Base-by-base conservation (phyloP, 2,113 vertebrate genomes). In the Scortum barcoo region DNA sequence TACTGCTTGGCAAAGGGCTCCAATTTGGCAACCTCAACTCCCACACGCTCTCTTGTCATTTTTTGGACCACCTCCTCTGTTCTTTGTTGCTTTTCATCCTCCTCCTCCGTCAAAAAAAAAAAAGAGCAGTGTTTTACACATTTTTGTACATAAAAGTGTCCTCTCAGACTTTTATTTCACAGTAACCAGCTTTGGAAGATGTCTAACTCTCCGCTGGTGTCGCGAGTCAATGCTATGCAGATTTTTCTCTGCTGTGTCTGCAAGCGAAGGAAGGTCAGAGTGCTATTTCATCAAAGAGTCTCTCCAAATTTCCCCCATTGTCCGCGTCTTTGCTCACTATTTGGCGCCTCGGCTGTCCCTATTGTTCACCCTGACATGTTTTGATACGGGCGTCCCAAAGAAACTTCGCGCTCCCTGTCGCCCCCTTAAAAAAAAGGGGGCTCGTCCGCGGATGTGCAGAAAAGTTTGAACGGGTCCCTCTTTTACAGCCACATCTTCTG, bases 11-110 rank as follows among this genome's bases (percentile, higher is more conserved):
- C 91, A 86, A 81, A 82, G 60, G 85, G 46, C 81, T 80, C 78
- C 69, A 69, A 83, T 92, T 90, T 92, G 88, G 85, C 87, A 93
- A 92, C 86, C 89, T 88, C 81, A 11, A 75, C 93, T 82, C 92
- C 91, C 88, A 93, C 90, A 44, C 73, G 28, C 83, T 84, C 79
- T 68, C 85, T 85, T 85, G 86, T 91, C 86, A 90, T 87, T 71
- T 72, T 79, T 82, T 83, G 73, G 72, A 71, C 80, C 74, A 76
- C 84, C 86, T 86, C 88, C 74, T 91, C 78, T 54, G 57, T 84
- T 80, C 81, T 81, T 78, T 76, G 77, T 76, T 78, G 51, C 81
- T 85, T 84, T 86, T 75, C 74, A 28, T 85, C 81, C 56, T 67
- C 84, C 60, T 66, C 72, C 68, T 80, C 81, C 80, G 73, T 51